Evolutionary conservation across 2,888 invertebrate species (phyloP).

Genomic region (Tetanocera ferruginea): DNA sequence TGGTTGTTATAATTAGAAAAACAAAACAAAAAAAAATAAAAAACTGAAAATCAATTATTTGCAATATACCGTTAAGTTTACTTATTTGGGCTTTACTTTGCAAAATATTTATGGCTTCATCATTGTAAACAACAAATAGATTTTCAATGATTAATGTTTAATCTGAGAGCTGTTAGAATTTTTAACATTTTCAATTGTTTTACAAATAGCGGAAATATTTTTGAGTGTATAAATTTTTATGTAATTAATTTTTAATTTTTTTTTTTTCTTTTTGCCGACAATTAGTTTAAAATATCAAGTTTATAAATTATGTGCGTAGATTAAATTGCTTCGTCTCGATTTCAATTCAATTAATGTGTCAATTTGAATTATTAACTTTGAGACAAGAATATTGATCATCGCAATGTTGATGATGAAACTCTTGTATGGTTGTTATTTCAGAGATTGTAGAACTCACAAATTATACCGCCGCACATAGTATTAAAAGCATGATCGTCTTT

Average conservation of each 20-base stretch:
- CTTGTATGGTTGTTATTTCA: not conserved
- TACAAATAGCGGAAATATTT: conserved; percentile 3
- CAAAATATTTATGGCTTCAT: too few relatives aligned
- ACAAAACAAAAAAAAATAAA: too few relatives aligned
- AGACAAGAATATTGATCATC: too few relatives aligned
- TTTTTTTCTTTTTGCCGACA: too few relatives aligned
- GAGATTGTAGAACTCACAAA: not conserved
- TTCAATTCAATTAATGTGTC: conserved; percentile 4
- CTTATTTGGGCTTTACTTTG: too few relatives aligned
- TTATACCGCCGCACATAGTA: not conserved
- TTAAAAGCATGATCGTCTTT: too few relatives aligned
- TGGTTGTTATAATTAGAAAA: not conserved
- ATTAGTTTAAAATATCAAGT: not conserved
- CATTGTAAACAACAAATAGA: not conserved
- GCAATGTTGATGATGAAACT: too few relatives aligned
- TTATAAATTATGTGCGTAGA: not conserved
- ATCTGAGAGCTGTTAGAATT: not conserved
- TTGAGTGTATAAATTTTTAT: not conserved
- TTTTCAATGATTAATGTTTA: too few relatives aligned
- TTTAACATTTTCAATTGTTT: not conserved
- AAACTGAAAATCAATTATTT: too few relatives aligned
- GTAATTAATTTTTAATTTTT: not conserved
- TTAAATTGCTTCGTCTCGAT: not conserved
- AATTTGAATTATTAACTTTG: conserved; percentile 2
- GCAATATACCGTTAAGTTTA: too few relatives aligned